Evolutionary conservation across 2,113 vertebrate genomes (phyloP).

Genomic region (Pedetes capensis): DNA sequence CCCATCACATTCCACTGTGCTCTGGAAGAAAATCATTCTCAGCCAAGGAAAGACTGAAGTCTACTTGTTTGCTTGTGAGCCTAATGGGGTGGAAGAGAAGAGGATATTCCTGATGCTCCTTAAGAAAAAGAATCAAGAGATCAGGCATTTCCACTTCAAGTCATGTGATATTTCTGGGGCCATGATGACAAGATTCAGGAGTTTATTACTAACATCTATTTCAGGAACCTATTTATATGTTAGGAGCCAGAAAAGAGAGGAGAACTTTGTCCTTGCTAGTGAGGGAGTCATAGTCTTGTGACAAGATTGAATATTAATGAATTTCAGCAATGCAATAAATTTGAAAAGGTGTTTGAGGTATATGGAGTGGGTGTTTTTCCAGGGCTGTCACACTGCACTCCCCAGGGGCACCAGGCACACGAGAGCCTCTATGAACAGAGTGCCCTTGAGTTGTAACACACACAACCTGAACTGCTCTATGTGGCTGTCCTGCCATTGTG

Average conservation of each 20-base stretch:
- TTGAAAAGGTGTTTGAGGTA: too few species aligned
- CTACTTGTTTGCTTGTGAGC: neutral
- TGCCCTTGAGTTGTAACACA: neutral
- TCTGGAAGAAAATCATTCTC: neutral
- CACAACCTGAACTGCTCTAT: neutral
- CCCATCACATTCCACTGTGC: neutral
- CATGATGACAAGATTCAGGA: neutral
- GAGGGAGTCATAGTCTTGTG: too few species aligned
- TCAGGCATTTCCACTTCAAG: neutral
- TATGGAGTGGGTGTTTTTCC: too few species aligned
- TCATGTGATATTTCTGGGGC: neutral
- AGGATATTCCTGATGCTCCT: neutral
- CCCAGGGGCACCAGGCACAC: too few species aligned
- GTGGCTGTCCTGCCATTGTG: neutral
- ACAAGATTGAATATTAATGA: too few species aligned
- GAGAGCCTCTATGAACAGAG: neutral
- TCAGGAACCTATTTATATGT: too few species aligned
- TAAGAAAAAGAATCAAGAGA: neutral
- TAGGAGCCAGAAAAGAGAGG: too few species aligned
- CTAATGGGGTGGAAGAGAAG: neutral
- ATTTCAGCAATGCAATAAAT: too few species aligned
- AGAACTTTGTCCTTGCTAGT: too few species aligned
- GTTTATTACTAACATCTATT: too few species aligned
- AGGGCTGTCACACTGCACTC: too few species aligned
- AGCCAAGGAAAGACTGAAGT: neutral